Base-by-base conservation (phyloP, 2,797 vertebrate genomes). In the Oryzias dopingdopingensis region DNA sequence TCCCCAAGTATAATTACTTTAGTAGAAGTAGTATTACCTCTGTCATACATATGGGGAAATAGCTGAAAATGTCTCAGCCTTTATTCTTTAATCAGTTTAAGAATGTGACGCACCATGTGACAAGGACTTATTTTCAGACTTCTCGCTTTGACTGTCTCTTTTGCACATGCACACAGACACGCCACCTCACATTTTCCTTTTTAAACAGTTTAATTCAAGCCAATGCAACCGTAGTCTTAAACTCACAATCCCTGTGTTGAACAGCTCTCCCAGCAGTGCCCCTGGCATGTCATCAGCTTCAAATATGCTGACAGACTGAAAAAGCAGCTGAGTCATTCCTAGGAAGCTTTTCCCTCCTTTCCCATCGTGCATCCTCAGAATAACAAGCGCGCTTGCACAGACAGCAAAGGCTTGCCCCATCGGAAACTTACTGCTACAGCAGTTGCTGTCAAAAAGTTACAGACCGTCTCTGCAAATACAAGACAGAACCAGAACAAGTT, bases 251-350 rank as follows among this genome's bases (percentile, higher is more conserved):
- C 45, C 65, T 41, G 37, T 47, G 66, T 70, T 75, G 77, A 79
- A 81, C 79, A 75, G 69, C 71, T 78, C 62, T 72, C 77, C 72
- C 49, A 70, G 76, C 81, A 79, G 74, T 22, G 49, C 65, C 66
- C 68, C 79, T 75, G 73, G 67, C 81, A 82, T 76, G 69, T 81
- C 82, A 85, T 84, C 84, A 79, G 79, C 81, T 79, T 78, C 72
- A 61, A 65, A 88, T 88, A 83, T 75, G 88, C 88, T 89, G 88
- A 89, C 82, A 65, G 74, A 61, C 62, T 53, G 67, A 82, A 87
- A 87, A 89, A 83, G 65, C 65, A 76, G 87, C 86, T 86, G 86
- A 90, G 87, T 90, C 88, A 89, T 82, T 82, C 77, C 68, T 87
- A 86, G 83, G 84, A 80, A 84, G 85, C 81, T 83, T 86, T 87